These are phyloP conservation scores for Alviniconcha strummeri DNA, from an alignment of 2,888 invertebrate species.

Conservation along the genomic window DNA sequence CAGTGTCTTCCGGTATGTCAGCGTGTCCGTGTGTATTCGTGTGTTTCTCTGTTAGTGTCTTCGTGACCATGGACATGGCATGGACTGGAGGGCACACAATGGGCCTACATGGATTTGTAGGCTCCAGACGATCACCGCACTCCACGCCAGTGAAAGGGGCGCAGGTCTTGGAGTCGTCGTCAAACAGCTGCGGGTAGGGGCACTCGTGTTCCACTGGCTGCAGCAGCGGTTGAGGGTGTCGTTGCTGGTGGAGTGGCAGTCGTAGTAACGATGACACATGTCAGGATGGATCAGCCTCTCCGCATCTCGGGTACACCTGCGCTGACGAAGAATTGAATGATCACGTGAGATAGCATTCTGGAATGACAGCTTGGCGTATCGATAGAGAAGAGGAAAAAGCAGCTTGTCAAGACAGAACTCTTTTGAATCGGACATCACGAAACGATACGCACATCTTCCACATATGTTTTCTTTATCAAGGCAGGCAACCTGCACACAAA, in stretches of 20 bases:
- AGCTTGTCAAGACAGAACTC: too few species aligned
- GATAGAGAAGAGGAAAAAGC: too few species aligned
- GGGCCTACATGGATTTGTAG: slow-evolving; percentile 57
- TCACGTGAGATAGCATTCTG: too few species aligned
- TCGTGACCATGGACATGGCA: not conserved
- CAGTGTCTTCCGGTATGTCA: not conserved
- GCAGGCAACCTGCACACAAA: too few species aligned
- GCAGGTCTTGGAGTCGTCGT: slow-evolving; percentile 45
- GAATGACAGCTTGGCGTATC: too few species aligned
- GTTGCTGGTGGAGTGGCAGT: slow-evolving; percentile 17
- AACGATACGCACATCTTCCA: too few species aligned
- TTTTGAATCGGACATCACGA: too few species aligned
- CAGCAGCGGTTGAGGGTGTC: slow-evolving; percentile 22
- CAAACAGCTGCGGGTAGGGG: slow-evolving; percentile 54
- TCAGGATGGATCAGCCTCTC: not conserved
- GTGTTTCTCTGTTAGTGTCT: not conserved
- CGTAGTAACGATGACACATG: slow-evolving; percentile 27
- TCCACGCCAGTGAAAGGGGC: slow-evolving; percentile 51
- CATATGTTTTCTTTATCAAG: too few species aligned
- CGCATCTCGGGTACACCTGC: too few species aligned
- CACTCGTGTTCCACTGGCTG: slow-evolving; percentile 40
- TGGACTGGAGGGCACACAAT: too few species aligned
- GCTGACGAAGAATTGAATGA: too few species aligned
- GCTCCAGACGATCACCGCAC: slow-evolving; percentile 53
- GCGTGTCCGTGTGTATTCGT: not conserved